These are phyloP conservation scores for Agrotis ipsilon DNA, from an alignment of 2,888 invertebrate species.

Conservation along the genomic window DNA sequence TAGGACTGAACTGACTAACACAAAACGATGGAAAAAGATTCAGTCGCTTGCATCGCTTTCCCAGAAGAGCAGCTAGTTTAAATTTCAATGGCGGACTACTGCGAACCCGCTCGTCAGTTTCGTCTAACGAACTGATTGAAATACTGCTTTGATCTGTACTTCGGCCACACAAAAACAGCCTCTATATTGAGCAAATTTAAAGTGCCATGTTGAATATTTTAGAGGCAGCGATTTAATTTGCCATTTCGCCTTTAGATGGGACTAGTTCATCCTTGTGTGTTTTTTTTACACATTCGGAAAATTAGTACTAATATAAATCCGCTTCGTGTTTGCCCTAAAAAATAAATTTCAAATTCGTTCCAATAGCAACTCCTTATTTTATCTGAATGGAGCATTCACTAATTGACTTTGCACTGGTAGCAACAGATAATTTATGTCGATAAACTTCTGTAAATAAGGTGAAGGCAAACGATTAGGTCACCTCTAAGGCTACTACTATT, in stretches of 20 bases:
- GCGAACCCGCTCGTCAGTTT: conserved; percentile 82
- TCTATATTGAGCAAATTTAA: conserved; percentile 47
- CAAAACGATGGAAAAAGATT: conserved; percentile 75
- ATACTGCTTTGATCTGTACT: conserved; percentile 83
- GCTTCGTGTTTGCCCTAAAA: background rate
- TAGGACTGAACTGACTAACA: conserved; percentile 73
- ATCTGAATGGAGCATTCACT: conserved; percentile 16
- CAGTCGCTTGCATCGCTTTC: conserved; percentile 73
- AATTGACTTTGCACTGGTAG: conserved; percentile 31
- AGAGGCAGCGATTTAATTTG: conserved; percentile 53
- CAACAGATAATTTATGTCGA: conserved; percentile 49
- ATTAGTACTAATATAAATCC: conserved; percentile 12
- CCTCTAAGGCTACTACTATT: conserved; percentile 66
- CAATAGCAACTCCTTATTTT: conserved; percentile 4
- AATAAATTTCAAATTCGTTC: background rate
- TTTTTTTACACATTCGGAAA: conserved; percentile 43
- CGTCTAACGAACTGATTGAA: conserved; percentile 88
- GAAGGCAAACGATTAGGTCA: conserved; percentile 80
- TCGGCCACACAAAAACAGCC: conserved; percentile 62
- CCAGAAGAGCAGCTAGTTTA: conserved; percentile 86
- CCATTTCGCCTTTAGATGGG: conserved; percentile 60
- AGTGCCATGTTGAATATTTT: conserved; percentile 54
- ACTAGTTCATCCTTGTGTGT: conserved; percentile 58
- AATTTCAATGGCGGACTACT: conserved; percentile 89
- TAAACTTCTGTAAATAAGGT: conserved; percentile 75